A percentile compares a stretch with the other conserved stretches of the same genome.
Evolutionary conservation across 2,888 invertebrate species (phyloP).

Genomic region (Phalangium opilio): DNA sequence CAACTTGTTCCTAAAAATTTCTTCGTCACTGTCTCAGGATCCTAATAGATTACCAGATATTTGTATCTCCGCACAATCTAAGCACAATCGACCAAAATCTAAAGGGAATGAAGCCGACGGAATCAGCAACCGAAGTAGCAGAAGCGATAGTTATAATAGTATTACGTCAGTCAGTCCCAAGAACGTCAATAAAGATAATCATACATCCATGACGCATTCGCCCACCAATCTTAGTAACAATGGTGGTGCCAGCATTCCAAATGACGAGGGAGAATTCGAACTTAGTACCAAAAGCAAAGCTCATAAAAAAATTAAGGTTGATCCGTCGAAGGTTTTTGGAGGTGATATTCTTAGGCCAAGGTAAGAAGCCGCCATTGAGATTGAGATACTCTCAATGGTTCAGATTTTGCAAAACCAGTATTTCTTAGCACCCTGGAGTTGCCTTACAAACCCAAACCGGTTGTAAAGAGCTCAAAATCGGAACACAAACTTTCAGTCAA

Average conservation of each 20-base stretch:
- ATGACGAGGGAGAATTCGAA: slow-evolving; percentile 12
- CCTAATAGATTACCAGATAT: slow-evolving; percentile 12
- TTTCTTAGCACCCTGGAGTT: slow-evolving; percentile 13
- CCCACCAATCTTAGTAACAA: no score
- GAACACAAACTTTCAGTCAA: slow-evolving; percentile 6
- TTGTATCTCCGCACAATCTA: slow-evolving; percentile 12
- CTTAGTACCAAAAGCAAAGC: slow-evolving; percentile 14
- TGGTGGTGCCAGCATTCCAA: no score
- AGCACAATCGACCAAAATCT: slow-evolving; percentile 9
- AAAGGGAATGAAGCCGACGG: slow-evolving; percentile 9
- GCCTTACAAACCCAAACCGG: slow-evolving; percentile 15
- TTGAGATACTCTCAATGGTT: no score
- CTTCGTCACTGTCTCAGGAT: slow-evolving; percentile 12
- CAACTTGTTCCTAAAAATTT: no score
- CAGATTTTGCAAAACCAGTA: no score
- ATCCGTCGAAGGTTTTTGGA: slow-evolving; percentile 11
- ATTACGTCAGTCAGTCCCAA: no score
- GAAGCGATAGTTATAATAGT: no score
- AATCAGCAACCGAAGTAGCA: no score
- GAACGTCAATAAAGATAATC: no score
- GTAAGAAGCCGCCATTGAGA: slow-evolving; percentile 6
- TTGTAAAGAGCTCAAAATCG: slow-evolving; percentile 5
- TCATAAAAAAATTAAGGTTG: slow-evolving; percentile 16
- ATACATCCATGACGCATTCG: no score
- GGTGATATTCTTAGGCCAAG: slow-evolving; percentile 15